Conservation (phyloP, 2,797 vertebrate genomes). For the Sebastes itinus region DNA sequence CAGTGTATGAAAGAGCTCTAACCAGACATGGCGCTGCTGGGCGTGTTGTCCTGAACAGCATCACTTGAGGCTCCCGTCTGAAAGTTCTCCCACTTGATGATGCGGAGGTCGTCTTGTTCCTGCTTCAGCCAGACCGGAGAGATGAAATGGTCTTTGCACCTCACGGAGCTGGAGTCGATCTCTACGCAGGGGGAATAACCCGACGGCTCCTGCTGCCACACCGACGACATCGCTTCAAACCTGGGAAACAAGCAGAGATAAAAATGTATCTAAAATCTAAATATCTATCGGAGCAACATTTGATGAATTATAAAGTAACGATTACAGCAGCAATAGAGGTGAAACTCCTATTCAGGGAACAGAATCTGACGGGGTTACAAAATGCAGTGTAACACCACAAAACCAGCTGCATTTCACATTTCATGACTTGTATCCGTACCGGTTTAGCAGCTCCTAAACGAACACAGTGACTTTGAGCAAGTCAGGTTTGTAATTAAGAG, state of each 20-base stretch:
- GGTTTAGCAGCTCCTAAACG: too few relatives aligned
- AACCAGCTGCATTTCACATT: fast-evolving
- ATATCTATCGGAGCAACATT: too few relatives aligned
- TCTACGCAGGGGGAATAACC: constrained; percentile 75
- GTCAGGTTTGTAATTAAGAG: too few relatives aligned
- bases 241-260: background rate
- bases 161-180: constrained; percentile 81
- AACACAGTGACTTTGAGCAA: too few relatives aligned
- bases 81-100: constrained; percentile 78
- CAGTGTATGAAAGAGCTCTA: background rate
- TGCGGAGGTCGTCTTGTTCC: constrained; percentile 74
- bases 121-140: constrained; percentile 79
- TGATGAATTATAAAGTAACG: too few relatives aligned
- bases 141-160: constrained; percentile 69
- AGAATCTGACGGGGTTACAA: too few relatives aligned
- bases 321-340: fast-evolving
- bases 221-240: constrained; percentile 67
- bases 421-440: too few relatives aligned
- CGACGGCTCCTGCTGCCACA: constrained; percentile 77
- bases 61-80: constrained; percentile 55
- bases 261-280: fast-evolving
- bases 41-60: constrained; percentile 79
- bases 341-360: too few relatives aligned
- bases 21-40: constrained; percentile 82
- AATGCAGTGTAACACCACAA: too few relatives aligned